phyloP scores from a whole-genome alignment of 2,797 vertebrate genomes.

The Astyanax mexicanus region DNA sequence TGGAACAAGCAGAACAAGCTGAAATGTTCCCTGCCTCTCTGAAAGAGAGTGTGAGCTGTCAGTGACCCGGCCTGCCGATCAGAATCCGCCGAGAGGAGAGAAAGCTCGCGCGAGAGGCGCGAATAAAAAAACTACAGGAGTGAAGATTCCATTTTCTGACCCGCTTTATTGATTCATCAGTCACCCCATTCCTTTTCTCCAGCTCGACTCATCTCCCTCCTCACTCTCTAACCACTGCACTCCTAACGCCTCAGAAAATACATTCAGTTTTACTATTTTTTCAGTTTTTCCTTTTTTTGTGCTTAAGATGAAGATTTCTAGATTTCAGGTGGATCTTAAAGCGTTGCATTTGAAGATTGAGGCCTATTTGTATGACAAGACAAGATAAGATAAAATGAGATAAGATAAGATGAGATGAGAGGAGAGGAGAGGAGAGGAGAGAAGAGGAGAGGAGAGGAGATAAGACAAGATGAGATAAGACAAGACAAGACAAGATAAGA shows the following conservation, averaged over 20 bases:
- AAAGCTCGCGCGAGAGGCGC: slow-evolving; percentile 22
- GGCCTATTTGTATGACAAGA: too few species aligned
- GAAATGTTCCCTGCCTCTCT: slow-evolving; percentile 62
- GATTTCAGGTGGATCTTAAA: too few species aligned
- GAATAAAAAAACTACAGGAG: background rate
- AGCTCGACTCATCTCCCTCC: background rate
- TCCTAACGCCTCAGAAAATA: background rate
- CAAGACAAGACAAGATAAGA: too few species aligned
- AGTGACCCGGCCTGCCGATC: slow-evolving; percentile 52
- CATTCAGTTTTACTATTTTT: background rate
- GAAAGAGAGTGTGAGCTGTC: slow-evolving; percentile 30
- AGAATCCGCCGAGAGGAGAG: slow-evolving; percentile 7
- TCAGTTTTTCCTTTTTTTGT: background rate
- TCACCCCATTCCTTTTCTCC: background rate
- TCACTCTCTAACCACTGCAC: background rate
- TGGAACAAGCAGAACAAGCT: slow-evolving; percentile 72
- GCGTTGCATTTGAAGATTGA: too few species aligned
- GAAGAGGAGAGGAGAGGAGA: too few species aligned
- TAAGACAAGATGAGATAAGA: too few species aligned
- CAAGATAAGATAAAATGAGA: too few species aligned
- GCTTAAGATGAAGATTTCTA: background rate
- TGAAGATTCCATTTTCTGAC: slow-evolving; percentile 16
- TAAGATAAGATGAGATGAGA: too few species aligned
- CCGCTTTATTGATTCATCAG: slow-evolving; percentile 22
- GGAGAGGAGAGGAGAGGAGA: too few species aligned